A percentile compares a stretch with the other conserved stretches of the same genome.
phyloP scores from a whole-genome alignment of 2,113 vertebrate genomes.

The Callopanchax toddi region DNA sequence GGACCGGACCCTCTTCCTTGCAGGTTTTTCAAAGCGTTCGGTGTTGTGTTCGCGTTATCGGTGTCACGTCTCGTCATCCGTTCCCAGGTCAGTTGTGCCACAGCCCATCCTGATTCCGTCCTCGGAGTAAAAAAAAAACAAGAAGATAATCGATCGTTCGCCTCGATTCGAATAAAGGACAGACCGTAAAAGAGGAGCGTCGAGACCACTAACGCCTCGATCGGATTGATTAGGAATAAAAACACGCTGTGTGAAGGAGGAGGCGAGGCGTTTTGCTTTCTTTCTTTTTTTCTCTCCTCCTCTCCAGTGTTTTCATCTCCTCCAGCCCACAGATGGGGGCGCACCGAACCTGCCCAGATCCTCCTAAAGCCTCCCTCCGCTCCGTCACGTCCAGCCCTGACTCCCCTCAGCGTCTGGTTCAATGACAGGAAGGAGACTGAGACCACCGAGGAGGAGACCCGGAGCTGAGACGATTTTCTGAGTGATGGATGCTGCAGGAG shows the following conservation, averaged over 20 bases:
- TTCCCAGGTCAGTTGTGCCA: slow-evolving; percentile 61
- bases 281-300: not conserved
- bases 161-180: slow-evolving; percentile 13
- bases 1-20: slow-evolving; percentile 46
- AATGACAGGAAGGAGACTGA: slow-evolving; percentile 16
- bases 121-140: not conserved
- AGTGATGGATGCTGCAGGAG: slow-evolving; percentile 43
- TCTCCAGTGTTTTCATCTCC: slow-evolving; percentile 1
- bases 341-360: slow-evolving; percentile 59
- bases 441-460: too few relatives aligned
- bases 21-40: slow-evolving; percentile 71
- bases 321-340: slow-evolving; percentile 63
- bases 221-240: not conserved
- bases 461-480: too few relatives aligned
- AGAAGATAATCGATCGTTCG: slow-evolving; percentile 26
- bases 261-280: slow-evolving; percentile 10
- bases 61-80: slow-evolving; percentile 74
- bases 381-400: slow-evolving; percentile 38
- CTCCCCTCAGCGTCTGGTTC: not conserved
- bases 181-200: slow-evolving; percentile 36
- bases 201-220: not conserved
- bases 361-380: slow-evolving; percentile 43
- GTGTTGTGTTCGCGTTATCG: slow-evolving; percentile 66
- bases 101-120: slow-evolving; percentile 60
- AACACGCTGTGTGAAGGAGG: not conserved